A percentile compares a stretch with the other conserved stretches of the same genome.
Evolutionary conservation across 2,797 vertebrate species (phyloP).

Genomic region (Crax fasciolata): DNA sequence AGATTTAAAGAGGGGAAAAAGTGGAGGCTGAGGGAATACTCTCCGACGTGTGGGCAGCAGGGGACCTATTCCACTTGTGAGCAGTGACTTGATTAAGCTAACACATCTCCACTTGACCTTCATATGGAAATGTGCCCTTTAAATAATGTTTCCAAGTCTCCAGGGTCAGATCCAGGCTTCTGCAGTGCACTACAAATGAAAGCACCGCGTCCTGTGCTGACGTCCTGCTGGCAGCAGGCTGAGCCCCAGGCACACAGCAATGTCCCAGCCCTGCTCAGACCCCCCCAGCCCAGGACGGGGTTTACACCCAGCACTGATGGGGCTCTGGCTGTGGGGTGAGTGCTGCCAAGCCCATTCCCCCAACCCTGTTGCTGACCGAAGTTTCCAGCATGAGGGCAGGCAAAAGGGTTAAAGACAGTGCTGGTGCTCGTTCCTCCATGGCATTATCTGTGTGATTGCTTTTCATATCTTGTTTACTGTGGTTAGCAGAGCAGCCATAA

Average conservation of each 20-base stretch:
- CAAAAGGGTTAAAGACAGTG: slow-evolving; percentile 69
- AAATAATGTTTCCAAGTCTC: slow-evolving; percentile 37
- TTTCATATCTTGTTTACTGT: slow-evolving; percentile 80
- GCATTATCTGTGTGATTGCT: slow-evolving; percentile 78
- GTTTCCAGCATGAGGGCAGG: neutral
- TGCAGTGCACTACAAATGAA: slow-evolving; percentile 7
- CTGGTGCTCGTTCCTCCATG: slow-evolving; percentile 21
- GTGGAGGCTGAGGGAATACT: neutral
- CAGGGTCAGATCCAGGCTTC: slow-evolving; percentile 36
- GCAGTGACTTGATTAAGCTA: neutral
- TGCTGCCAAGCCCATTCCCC: neutral
- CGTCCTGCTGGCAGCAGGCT: neutral
- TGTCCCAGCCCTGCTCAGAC: neutral
- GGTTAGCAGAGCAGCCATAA: slow-evolving; percentile 75
- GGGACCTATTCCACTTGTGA: neutral
- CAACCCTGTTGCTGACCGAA: rapidly evolving
- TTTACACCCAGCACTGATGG: neutral
- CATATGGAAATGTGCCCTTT: neutral
- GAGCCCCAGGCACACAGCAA: neutral
- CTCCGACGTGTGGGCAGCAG: neutral
- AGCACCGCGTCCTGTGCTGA: neutral
- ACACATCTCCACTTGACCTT: slow-evolving; percentile 30
- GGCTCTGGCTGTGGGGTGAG: neutral
- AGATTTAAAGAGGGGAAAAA: neutral
- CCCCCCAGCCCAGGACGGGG: neutral